Percentiles rank a stretch among this genome's conserved stretches.
These are phyloP conservation scores for Sebastiscus tertius DNA, from an alignment of 2,797 vertebrate species.

Conservation along the genomic window DNA sequence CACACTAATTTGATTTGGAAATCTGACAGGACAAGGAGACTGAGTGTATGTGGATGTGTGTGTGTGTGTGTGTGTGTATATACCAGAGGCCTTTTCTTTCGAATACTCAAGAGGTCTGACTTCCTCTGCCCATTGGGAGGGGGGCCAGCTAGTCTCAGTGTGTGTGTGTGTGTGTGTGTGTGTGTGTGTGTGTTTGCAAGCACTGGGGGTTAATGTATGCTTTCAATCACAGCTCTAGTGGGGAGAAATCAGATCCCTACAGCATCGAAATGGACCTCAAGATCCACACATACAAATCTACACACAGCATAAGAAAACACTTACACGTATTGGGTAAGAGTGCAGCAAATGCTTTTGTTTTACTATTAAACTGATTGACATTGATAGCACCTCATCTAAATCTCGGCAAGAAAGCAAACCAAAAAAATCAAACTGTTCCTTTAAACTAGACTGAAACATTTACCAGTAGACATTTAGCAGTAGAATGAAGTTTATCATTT, in stretches of 20 bases:
- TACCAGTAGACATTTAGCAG: not conserved
- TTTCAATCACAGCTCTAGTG: slow-evolving; percentile 70
- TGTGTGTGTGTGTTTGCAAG: slow-evolving; percentile 22
- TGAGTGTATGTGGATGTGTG: slow-evolving; percentile 27
- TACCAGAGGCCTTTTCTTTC: slow-evolving; percentile 57
- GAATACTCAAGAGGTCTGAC: slow-evolving; percentile 46
- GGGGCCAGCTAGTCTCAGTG: slow-evolving; percentile 18
- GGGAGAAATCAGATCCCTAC: slow-evolving; percentile 73
- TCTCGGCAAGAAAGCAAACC: not conserved
- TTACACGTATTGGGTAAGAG: slow-evolving; percentile 10
- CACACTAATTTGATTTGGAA: slow-evolving; percentile 66
- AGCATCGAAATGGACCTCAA: slow-evolving; percentile 30
- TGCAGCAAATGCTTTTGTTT: slow-evolving; percentile 1
- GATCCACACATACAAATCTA: slow-evolving; percentile 6
- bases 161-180: slow-evolving; percentile 35
- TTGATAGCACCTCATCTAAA: not conserved
- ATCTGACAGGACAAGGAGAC: slow-evolving; percentile 58
- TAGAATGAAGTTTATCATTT: not conserved
- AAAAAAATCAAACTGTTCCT: not conserved
- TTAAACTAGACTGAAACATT: not conserved
- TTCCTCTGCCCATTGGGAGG: slow-evolving; percentile 60
- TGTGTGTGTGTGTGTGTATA: slow-evolving; percentile 27
- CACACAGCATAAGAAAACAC: slow-evolving; percentile 15
- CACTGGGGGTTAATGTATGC: slow-evolving; percentile 72
- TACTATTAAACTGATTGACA: not conserved